Evolutionary conservation across 2,797 vertebrate species (phyloP), one percentile per base, ranked within the genome.

Genomic region (Gambusia yucatana): DNA sequence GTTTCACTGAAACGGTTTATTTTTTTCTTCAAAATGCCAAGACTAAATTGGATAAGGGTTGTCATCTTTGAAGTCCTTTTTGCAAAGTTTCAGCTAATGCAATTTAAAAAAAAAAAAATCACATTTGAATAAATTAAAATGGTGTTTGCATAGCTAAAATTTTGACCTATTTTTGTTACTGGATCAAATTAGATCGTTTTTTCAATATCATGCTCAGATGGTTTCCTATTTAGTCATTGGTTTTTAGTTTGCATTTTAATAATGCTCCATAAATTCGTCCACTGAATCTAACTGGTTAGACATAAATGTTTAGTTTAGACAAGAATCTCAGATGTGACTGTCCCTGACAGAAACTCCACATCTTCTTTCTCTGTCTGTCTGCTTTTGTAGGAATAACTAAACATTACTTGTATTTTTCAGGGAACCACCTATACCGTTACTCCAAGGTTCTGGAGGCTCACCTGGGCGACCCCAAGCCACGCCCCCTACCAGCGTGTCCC

Each of bases 391-490:
- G 6, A n/a, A 55, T 73, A 52, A n/a, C 10, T 30, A 44, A n/a
- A 70, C 22, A 28, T 33, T 7, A 16, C 73, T 4, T 78, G 30
- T 14, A 1, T 77, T 75, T 14, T 65, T 3, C 90, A 99, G 98
- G 98, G 74, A 99, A 99, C 93, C 98, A 99, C 90, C 96, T 99
- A 59, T 98, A 99, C 90, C 97, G 98, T 17, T 99, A 99, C 93
- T 99, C 98, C 41, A 99, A 99, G 91, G 98, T 99, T 79, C 95
- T 99, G 0, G 98, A 99, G 91, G 95, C 97, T 86, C 97, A 98
- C 77, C 91, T 99, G 79, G 98, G 98, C 72, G 97, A 98, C 78
- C 97, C 98, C 0, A 99, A 98, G 84, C 97, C 98, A 22, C 96
- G 97, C 13, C 97, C 98, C 28, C 96, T 99, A 25, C 98, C 98